Base-by-base conservation (phyloP, 1,140 invertebrate genomes). In the Aethina tumida region DNA sequence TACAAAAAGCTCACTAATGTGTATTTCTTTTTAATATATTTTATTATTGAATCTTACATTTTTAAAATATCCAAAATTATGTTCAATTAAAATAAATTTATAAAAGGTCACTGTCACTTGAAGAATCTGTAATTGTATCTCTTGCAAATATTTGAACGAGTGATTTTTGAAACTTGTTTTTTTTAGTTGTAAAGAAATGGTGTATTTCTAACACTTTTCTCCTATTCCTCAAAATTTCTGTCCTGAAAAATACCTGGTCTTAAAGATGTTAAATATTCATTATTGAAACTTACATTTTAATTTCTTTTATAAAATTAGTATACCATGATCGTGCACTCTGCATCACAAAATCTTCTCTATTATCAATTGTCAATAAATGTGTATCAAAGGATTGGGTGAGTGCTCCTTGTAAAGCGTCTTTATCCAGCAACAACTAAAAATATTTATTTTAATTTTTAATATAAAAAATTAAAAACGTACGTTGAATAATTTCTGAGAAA, bases 161-260 rank as follows among this genome's bases (percentile, higher is more conserved):
- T n/a, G n/a, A n/a, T n/a, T n/a, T n/a, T 28, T 73, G 68, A 42
- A 73, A 68, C 56, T 83, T 75, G 43, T 81, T 71, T 17, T 71
- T 60, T 59, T 86, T 73, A 46, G 77, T 75, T 49, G 88, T 79
- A 28, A 86, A 69, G 47, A 81, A 79, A 51, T 82, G 75, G 43
- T 80, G 83, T 24, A 92, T 87, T 70, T 92, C 87, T 26, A 84
- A 55, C n/a, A 91, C 70, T 52, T 82, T 71, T 20, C 68, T 66
- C 40, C 84, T 68, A 63, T 87, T 84, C 19, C 85, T 68, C 38
- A 73, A 65, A 28, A 75, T 69, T 69, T 91, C 86, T 30, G 82
- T 10, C 15, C 2, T 3, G 3, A 27, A 14, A 20, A 30, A 22
- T 38, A 17, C 32, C 12, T 20, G 12, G n/a, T 32, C 14, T 26